Base-by-base conservation (phyloP, 2,113 vertebrate genomes). In the Rhineura floridana region DNA sequence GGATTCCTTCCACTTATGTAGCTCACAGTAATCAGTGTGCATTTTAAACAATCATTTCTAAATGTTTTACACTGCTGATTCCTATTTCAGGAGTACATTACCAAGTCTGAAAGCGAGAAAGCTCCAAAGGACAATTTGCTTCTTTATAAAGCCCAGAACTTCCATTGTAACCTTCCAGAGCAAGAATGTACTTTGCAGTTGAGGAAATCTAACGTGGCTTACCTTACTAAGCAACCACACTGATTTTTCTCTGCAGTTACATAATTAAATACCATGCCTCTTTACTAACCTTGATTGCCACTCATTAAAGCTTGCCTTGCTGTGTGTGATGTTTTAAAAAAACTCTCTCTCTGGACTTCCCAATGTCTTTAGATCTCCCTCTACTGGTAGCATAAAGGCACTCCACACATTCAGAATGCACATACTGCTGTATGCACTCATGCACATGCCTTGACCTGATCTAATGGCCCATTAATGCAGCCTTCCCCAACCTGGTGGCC, bases 341-440 rank as follows among this genome's bases (percentile, higher is more conserved):
- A 65, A 9, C 28, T 23, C 39, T 91, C 55, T 10, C 28, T 11
- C 9, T 55, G 1, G n/a, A 33, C 23, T 30, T 83, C 42, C 36
- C 79, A 88, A n/a, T 48, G 88, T 81, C 85, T 94, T 87, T 81
- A 93, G 87, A 89, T 82, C 90, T 93, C 91, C 93, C 90, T 92
- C 94, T 95, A 75, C 89, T 92, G 92, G 88, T 44, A 50, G 44
- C 69, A 81, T 2, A 36, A 23, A 6, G 67, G 63, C 55, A 81
- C n/a, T 91, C 63, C 83, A 90, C 1, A 15, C 0, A 83, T 33
- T 89, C 3, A 30, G 50, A 73, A 72, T 25, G 23, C 63, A 6
- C 12, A 30, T 21, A 21, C 15, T 52, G 36, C 39, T 84, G 50
- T 3, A 12, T 25, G 21, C 19, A 3, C 23, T 33, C 11, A 62